phyloP scores from a whole-genome alignment of 2,113 vertebrate species.

The Anoura caudifer region DNA sequence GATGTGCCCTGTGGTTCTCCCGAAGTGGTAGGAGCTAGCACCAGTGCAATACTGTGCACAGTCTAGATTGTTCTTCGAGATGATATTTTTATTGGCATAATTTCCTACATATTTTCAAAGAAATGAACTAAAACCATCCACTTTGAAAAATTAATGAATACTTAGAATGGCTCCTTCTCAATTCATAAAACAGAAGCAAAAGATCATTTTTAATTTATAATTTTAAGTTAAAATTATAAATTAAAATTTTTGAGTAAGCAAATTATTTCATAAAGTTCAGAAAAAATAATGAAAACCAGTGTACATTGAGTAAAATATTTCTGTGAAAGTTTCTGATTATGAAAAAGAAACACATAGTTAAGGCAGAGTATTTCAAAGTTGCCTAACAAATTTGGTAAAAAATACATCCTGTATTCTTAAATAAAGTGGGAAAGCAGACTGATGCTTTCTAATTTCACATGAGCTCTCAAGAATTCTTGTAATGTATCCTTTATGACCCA shows the following conservation, averaged over 20 bases:
- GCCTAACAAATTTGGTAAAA: neutral
- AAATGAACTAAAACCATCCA: neutral
- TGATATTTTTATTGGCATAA: neutral
- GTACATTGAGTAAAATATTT: neutral
- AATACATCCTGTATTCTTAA: neutral
- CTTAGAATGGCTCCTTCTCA: neutral
- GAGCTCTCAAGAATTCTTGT: neutral
- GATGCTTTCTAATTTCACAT: neutral
- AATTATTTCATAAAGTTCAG: neutral
- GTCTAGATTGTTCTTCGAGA: neutral
- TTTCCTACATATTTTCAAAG: neutral
- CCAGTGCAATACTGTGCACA: neutral
- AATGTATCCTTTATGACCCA: neutral
- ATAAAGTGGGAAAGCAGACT: neutral
- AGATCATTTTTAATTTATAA: neutral
- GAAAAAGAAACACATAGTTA: neutral
- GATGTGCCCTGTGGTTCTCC: neutral
- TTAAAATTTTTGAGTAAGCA: neutral
- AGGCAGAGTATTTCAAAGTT: neutral
- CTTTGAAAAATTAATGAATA: neutral
- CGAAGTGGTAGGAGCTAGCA: neutral
- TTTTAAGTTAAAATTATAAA: neutral
- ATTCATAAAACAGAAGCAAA: neutral
- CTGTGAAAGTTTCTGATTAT: neutral
- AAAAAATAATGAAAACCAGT: neutral